Evolutionary conservation across 2,888 invertebrate genomes (phyloP).

Genomic region (Bruchidius siliquastri): DNA sequence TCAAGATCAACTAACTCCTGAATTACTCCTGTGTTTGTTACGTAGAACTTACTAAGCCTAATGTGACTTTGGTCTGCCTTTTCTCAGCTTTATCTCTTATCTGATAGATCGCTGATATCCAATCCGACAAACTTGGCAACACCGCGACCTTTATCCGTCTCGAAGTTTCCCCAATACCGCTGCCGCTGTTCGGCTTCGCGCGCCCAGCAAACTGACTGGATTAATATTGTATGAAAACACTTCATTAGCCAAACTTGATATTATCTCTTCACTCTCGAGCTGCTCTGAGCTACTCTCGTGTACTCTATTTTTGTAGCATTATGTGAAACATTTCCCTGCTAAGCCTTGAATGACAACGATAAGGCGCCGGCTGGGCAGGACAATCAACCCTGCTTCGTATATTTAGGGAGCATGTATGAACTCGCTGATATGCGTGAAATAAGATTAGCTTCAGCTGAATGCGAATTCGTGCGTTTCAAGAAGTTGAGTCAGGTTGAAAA

Average conservation of each 20-base stretch:
- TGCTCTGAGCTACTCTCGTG: background rate
- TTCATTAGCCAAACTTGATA: slow-evolving; percentile 27
- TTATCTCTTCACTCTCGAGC: slow-evolving; percentile 17
- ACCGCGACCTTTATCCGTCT: slow-evolving; percentile 2
- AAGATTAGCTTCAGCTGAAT: background rate
- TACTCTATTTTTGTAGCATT: background rate
- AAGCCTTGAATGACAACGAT: background rate
- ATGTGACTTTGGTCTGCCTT: too few relatives aligned
- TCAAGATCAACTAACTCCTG: too few relatives aligned
- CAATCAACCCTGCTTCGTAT: too few relatives aligned
- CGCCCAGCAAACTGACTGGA: slow-evolving; percentile 22
- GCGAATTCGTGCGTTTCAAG: background rate
- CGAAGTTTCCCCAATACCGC: slow-evolving; percentile 16
- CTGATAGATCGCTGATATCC: too few relatives aligned
- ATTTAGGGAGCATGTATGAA: background rate
- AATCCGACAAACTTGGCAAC: background rate
- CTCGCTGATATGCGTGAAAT: background rate
- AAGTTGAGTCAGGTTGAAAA: too few relatives aligned
- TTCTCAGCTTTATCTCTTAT: too few relatives aligned
- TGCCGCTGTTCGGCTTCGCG: slow-evolving; percentile 14
- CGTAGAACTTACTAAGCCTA: too few relatives aligned
- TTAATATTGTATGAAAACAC: slow-evolving; percentile 29
- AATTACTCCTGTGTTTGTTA: too few relatives aligned
- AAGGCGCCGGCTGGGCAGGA: background rate
- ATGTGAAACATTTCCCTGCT: background rate